These are phyloP conservation scores for Harpalus rufipes DNA, from an alignment of 2,888 invertebrate species.

Conservation along the genomic window DNA sequence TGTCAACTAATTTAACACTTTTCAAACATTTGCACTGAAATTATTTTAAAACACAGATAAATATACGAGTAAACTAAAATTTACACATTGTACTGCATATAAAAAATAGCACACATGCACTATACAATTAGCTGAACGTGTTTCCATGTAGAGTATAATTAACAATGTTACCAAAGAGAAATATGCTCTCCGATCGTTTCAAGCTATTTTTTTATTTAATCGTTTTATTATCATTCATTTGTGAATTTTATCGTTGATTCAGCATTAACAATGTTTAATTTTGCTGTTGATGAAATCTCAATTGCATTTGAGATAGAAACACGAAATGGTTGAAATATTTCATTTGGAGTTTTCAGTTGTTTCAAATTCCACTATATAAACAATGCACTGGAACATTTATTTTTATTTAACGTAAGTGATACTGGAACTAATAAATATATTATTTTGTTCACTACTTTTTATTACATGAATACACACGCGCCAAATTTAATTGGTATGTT, in stretches of 20 bases:
- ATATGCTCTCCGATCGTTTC: conserved; percentile 9
- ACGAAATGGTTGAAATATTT: background rate
- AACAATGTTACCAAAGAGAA: conserved; percentile 12
- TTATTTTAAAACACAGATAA: too few species aligned
- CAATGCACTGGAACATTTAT: too few species aligned
- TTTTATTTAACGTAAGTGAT: too few species aligned
- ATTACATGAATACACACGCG: background rate
- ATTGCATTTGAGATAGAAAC: background rate
- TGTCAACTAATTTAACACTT: too few species aligned
- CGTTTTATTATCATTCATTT: conserved; percentile 41
- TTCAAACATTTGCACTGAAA: too few species aligned
- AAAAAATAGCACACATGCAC: background rate
- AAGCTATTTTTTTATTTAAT: conserved; percentile 16
- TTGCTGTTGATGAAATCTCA: conserved; percentile 28
- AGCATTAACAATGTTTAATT: conserved; percentile 31
- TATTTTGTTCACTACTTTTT: too few species aligned
- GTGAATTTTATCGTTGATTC: conserved; percentile 23
- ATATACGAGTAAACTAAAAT: background rate
- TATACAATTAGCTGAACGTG: background rate
- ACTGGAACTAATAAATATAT: too few species aligned
- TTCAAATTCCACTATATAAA: background rate
- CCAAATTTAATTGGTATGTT: background rate
- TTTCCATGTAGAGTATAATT: background rate
- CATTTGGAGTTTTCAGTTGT: background rate
- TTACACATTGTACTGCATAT: background rate